Evolutionary conservation across 1,140 invertebrate species (phyloP), one percentile per base, ranked within the genome.

Genomic region (Dreissena rostriformis): DNA sequence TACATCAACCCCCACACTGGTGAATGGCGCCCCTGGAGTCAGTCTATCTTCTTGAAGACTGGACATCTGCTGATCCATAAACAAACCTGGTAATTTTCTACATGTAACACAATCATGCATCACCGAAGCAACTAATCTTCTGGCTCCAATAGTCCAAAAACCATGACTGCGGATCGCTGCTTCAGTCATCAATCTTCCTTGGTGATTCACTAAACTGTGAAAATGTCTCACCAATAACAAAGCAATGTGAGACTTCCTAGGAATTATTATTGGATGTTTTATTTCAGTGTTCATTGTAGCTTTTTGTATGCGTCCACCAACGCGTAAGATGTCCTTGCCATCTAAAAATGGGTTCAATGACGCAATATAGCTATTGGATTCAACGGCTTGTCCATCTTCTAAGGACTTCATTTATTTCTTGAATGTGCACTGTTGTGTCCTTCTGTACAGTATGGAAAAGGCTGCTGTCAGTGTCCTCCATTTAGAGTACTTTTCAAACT

Each of bases 401-500:
- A 49, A 11, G 29, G 24, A 26, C 28, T 49, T 0, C 39, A 49
- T 49, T 7, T 5, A 51, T 4, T 49, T 8, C 2, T 14, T 12
- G 12, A 12, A 24, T 67, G 65, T 67, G 12, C 11, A 49, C 4
- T 73, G 0, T 1, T 17, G 17, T 14, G 28, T 6, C 71, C 17
- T 49, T n/a, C 29, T 19, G 71, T 52, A 24, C 17, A 1, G 11
- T 49, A 84, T 12, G 26, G 66, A 70, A 52, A 68, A n/a, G 12
- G 79, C 28, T 17, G 75, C 74, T 53, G 49, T 0, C 11, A 72
- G 67, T 26, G 22, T 65, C 52, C 39, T 61, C 75, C 75, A 84
- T 61, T 0, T 53, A 22, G 66, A 84, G 52, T 78, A 84, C 28
- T 70, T 10, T 39, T 71, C 51, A 22, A 83, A 83, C 8, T 68